A percentile compares a stretch with the other conserved stretches of the same genome.
These are phyloP conservation scores for Patiria pectinifera DNA, from an alignment of 53 echinoderm and acorn worm genomes.

Conservation along the genomic window DNA sequence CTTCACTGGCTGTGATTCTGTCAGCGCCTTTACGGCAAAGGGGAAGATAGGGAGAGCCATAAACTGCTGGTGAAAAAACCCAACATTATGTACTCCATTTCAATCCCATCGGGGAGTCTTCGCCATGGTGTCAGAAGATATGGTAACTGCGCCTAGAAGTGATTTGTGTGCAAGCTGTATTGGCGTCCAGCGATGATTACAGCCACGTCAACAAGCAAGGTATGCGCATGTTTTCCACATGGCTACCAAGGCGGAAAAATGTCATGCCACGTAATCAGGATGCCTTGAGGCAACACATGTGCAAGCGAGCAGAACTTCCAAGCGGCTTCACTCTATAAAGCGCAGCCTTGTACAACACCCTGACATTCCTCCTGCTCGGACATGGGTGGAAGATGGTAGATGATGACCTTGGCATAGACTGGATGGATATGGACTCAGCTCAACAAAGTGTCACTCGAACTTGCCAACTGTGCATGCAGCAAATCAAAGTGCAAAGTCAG, in stretches of 20 bases:
- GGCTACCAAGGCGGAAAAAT: slow-evolving; percentile 5
- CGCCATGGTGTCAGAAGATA: not conserved
- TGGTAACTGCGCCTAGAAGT: not conserved
- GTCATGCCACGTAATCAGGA: slow-evolving; percentile 55
- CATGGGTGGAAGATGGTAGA: slow-evolving; percentile 59
- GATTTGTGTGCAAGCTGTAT: slow-evolving; percentile 50
- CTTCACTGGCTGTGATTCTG: slow-evolving; percentile 70
- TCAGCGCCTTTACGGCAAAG: slow-evolving; percentile 63
- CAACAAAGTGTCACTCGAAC: slow-evolving; percentile 48
- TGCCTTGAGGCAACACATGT: slow-evolving; percentile 51
- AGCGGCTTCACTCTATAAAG: slow-evolving; percentile 37
- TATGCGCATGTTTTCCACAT: slow-evolving; percentile 27
- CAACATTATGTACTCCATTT: not conserved
- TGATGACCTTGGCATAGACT: slow-evolving; percentile 36
- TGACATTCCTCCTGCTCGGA: slow-evolving; percentile 9
- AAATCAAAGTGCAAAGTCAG: slow-evolving; percentile 28
- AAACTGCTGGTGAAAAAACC: slow-evolving; percentile 17
- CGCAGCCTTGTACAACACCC: not conserved
- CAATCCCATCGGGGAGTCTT: not conserved
- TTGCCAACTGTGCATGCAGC: slow-evolving; percentile 36
- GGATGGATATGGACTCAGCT: slow-evolving; percentile 58
- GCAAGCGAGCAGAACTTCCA: slow-evolving; percentile 49
- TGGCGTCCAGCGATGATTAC: not conserved
- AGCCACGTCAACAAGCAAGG: slow-evolving; percentile 17
- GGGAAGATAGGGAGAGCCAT: slow-evolving; percentile 70